phyloP scores from a whole-genome alignment of 2,888 invertebrate species.

The Epinotia brunnichana region DNA sequence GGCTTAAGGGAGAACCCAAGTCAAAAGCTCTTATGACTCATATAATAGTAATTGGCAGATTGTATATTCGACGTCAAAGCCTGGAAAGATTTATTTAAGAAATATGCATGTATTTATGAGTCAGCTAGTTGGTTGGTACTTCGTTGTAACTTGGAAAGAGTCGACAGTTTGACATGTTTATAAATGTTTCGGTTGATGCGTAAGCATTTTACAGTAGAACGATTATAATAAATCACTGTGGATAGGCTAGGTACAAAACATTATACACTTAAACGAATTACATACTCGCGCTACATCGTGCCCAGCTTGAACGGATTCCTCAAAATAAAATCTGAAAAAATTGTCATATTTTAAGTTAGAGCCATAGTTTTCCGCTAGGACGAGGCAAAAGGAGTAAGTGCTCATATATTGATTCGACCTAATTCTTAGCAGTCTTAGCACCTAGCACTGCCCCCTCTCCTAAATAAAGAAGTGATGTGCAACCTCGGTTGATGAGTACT shows the following conservation, averaged over 20 bases:
- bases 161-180: constrained; percentile 25
- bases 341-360: too few species aligned
- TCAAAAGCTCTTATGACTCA: too few species aligned
- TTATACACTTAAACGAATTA: neutral
- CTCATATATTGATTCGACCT: too few species aligned
- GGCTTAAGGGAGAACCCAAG: too few species aligned
- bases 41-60: neutral
- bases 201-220: neutral
- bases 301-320: neutral
- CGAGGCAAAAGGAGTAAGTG: too few species aligned
- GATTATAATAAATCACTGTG: neutral
- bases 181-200: neutral
- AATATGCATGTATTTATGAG: constrained; percentile 7
- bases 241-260: neutral
- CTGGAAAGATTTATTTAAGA: constrained; percentile 11
- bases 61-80: neutral
- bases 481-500: too few species aligned
- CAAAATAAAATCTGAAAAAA: neutral
- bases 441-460: too few species aligned
- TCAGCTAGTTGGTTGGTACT: neutral
- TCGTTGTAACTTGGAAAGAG: constrained; percentile 11
- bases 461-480: too few species aligned
- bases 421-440: too few species aligned
- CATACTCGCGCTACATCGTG: too few species aligned
- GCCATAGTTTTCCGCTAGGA: too few species aligned